A percentile compares a stretch with the other conserved stretches of the same genome.
Evolutionary conservation across 2,888 invertebrate species (phyloP).

Genomic region (Crematogaster levior): DNA sequence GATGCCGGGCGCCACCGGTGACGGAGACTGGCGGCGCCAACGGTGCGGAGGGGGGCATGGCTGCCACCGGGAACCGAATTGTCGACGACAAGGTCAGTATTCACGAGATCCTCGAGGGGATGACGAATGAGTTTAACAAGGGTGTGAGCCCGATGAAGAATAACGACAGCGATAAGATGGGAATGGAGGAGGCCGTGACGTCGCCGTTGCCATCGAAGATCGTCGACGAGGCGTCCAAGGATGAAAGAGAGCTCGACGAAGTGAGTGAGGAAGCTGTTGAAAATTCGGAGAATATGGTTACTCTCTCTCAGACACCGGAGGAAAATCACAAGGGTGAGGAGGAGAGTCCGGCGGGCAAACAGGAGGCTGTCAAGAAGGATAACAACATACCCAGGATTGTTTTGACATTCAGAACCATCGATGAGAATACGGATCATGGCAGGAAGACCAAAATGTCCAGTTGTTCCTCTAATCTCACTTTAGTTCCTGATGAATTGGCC

Average conservation of each 20-base stretch:
- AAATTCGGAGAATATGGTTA: conserved; percentile 33
- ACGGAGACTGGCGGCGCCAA: conserved; percentile 68
- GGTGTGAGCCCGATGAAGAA: conserved; percentile 71
- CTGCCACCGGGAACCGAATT: conserved; percentile 65
- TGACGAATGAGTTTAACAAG: conserved; percentile 84
- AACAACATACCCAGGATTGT: conserved; percentile 88
- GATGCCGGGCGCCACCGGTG: conserved; percentile 71
- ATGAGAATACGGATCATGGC: conserved; percentile 84
- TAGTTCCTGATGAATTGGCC: conserved; percentile 82
- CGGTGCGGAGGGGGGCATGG: conserved; percentile 78
- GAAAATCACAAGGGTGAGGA: conserved; percentile 67
- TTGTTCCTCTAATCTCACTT: conserved; percentile 82
- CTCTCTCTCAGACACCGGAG: conserved; percentile 23
- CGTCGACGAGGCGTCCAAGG: conserved; percentile 37
- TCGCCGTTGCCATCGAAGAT: neutral
- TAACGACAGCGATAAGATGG: conserved; percentile 63
- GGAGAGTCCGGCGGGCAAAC: conserved; percentile 54
- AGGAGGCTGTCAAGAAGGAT: conserved; percentile 77
- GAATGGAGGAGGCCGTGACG: conserved; percentile 51
- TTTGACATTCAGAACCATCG: conserved; percentile 88
- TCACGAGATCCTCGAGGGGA: conserved; percentile 83
- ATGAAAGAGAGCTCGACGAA: conserved; percentile 47
- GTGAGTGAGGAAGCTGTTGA: conserved; percentile 35
- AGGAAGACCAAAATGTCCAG: conserved; percentile 84
- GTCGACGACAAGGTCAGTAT: conserved; percentile 82